Percentiles rank a stretch among this genome's conserved stretches.
Evolutionary conservation across 2,888 invertebrate genomes (phyloP).

Genomic region (Epinotia demarniana): DNA sequence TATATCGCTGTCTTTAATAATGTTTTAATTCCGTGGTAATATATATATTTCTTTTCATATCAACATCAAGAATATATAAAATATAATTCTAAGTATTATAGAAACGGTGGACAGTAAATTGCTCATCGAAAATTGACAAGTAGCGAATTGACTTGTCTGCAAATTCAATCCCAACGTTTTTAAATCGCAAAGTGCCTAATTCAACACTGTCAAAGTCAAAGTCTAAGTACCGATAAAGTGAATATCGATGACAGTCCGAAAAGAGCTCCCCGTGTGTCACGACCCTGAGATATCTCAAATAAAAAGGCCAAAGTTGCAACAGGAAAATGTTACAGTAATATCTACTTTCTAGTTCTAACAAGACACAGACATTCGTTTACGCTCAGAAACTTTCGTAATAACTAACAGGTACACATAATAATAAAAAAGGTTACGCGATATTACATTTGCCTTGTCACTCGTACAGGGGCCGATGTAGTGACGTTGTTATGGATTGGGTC

Average conservation of each 20-base stretch:
- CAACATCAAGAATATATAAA: too few relatives aligned
- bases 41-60: too few relatives aligned
- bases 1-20: too few relatives aligned
- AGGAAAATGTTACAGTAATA: slow-evolving; percentile 13
- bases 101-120: too few relatives aligned
- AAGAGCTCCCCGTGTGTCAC: neutral
- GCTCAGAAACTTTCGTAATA: slow-evolving; percentile 23
- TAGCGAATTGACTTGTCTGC: too few relatives aligned
- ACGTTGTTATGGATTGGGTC: slow-evolving; percentile 13
- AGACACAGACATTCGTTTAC: slow-evolving; percentile 7
- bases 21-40: too few relatives aligned
- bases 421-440: slow-evolving; percentile 49
- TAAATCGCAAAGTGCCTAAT: too few relatives aligned
- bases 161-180: too few relatives aligned
- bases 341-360: slow-evolving; percentile 17
- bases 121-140: too few relatives aligned
- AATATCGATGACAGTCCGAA: neutral
- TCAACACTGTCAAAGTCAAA: too few relatives aligned
- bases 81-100: too few relatives aligned
- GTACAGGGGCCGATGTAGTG: slow-evolving; percentile 24
- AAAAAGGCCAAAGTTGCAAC: neutral
- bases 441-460: slow-evolving; percentile 49
- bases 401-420: slow-evolving; percentile 45
- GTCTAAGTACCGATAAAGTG: neutral
- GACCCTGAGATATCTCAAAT: neutral